Percentiles rank a stretch among this genome's conserved stretches.
Conservation (phyloP, 2,888 invertebrate genomes). For the Nycteola revayana region DNA sequence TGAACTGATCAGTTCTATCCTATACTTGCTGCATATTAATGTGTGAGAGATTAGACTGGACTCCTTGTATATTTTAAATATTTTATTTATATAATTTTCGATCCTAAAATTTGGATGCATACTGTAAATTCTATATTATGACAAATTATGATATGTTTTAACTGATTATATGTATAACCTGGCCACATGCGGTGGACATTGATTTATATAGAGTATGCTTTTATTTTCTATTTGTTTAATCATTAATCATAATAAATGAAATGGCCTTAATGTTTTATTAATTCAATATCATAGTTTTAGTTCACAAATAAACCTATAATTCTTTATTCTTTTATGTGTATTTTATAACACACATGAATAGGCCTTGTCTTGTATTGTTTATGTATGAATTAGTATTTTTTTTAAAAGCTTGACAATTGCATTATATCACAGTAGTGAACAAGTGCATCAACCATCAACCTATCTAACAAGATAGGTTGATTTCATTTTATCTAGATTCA, state of each 20-base stretch:
- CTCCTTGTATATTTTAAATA: slow-evolving; percentile 22
- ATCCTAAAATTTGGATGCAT: slow-evolving; percentile 17
- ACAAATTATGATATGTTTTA: slow-evolving; percentile 30
- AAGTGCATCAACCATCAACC: too few species aligned
- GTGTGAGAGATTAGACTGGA: slow-evolving; percentile 40
- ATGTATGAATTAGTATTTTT: too few species aligned
- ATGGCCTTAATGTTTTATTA: slow-evolving; percentile 29
- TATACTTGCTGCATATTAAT: slow-evolving; percentile 18
- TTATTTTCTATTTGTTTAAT: slow-evolving; percentile 52
- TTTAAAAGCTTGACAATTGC: too few species aligned
- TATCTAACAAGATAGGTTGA: too few species aligned
- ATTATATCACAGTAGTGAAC: too few species aligned
- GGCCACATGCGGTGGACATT: slow-evolving; percentile 17
- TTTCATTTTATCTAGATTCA: too few species aligned
- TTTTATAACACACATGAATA: too few species aligned
- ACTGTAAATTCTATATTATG: slow-evolving; percentile 20
- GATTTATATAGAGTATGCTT: slow-evolving; percentile 37
- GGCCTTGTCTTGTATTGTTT: too few species aligned
- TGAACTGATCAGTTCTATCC: too few species aligned
- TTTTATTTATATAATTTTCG: slow-evolving; percentile 24
- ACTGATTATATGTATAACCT: slow-evolving; percentile 19
- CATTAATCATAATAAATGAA: slow-evolving; percentile 51
- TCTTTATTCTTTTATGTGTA: too few species aligned
- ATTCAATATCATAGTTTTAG: too few species aligned
- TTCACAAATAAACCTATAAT: too few species aligned